These are phyloP conservation scores for Brienomyrus longianalis DNA, from an alignment of 2,113 vertebrate genomes.

Conservation along the genomic window DNA sequence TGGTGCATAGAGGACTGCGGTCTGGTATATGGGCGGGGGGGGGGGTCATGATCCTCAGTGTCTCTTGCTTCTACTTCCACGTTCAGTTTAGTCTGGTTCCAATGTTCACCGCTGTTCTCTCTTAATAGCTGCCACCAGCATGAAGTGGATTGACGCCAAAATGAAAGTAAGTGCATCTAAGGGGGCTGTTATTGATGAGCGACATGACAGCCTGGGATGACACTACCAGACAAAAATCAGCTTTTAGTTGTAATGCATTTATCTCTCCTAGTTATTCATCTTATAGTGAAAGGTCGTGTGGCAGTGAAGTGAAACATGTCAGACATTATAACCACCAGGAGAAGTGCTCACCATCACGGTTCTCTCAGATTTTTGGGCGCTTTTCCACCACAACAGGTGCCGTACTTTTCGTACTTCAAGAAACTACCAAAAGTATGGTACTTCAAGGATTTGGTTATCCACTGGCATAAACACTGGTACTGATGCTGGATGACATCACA, in stretches of 20 bases:
- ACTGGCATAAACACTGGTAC: too few species aligned
- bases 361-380: background rate
- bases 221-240: background rate
- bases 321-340: background rate
- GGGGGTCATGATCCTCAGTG: background rate
- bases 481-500: too few species aligned
- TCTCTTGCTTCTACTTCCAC: background rate
- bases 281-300: background rate
- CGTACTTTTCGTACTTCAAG: too few species aligned
- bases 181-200: background rate
- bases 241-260: background rate
- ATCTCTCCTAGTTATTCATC: background rate
- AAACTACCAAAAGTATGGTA: too few species aligned
- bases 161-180: slow-evolving; percentile 80
- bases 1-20: background rate
- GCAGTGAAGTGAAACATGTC: background rate
- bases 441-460: too few species aligned
- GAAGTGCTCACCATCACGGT: background rate
- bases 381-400: too few species aligned
- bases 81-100: background rate
- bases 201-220: background rate
- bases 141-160: slow-evolving; percentile 99
- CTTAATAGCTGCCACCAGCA: slow-evolving; percentile 91
- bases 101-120: background rate
- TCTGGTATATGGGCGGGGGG: background rate